Evolutionary conservation across 2,797 vertebrate species (phyloP).

Genomic region (Kryptopterus vitreolus): DNA sequence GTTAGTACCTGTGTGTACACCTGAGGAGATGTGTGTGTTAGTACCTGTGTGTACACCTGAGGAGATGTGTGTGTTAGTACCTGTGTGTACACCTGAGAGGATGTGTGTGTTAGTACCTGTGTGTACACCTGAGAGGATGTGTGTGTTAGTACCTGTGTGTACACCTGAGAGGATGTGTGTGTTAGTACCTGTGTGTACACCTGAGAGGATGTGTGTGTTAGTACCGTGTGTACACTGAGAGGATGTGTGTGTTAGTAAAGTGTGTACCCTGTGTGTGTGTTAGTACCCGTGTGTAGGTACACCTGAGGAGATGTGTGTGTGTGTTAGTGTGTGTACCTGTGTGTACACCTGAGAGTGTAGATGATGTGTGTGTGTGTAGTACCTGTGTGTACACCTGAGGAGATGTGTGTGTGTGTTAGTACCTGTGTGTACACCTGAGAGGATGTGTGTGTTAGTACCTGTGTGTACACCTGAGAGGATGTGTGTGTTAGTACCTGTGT

Average conservation of each 20-base stretch:
- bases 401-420: neutral
- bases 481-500: slow-evolving; percentile 67
- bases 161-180: too few species aligned
- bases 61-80: slow-evolving; percentile 47
- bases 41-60: neutral
- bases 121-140: neutral
- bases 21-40: too few species aligned
- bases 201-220: too few species aligned
- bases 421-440: slow-evolving; percentile 80
- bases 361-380: too few species aligned
- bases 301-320: slow-evolving; percentile 61
- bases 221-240: slow-evolving; percentile 75
- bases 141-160: slow-evolving; percentile 70
- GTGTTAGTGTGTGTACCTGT: slow-evolving; percentile 68
- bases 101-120: too few species aligned
- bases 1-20: slow-evolving; percentile 75
- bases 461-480: neutral
- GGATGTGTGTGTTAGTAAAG: too few species aligned
- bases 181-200: neutral
- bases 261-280: neutral
- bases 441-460: too few species aligned
- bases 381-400: neutral
- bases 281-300: slow-evolving; percentile 76
- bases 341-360: slow-evolving; percentile 79
- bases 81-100: slow-evolving; percentile 80